phyloP scores from a whole-genome alignment of 2,113 vertebrate genomes.

The Leptodactylus fuscus region DNA sequence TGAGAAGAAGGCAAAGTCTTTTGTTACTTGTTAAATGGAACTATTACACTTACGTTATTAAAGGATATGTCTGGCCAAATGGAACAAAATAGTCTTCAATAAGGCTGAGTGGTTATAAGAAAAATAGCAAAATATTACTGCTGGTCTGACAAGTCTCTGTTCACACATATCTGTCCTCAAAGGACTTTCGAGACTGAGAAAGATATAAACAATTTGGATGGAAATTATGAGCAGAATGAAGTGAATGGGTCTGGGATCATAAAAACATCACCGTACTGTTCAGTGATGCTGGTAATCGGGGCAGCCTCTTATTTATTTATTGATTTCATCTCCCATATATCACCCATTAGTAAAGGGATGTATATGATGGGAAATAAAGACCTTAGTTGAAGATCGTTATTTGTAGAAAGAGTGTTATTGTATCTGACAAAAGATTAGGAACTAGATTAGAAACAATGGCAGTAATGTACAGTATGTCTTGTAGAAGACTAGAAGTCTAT shows the following conservation, averaged over 20 bases:
- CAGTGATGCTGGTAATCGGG: too few relatives aligned
- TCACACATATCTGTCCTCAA: background rate
- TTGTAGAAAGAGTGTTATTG: too few relatives aligned
- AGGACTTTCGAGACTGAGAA: background rate
- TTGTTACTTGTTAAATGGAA: background rate
- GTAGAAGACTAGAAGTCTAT: too few relatives aligned
- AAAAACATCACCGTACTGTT: too few relatives aligned
- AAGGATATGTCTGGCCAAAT: background rate
- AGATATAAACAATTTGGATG: background rate
- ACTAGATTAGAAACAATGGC: too few relatives aligned
- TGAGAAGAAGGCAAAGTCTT: background rate
- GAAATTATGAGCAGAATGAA: background rate
- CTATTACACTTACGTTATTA: background rate
- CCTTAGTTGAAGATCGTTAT: background rate
- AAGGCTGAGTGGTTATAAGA: background rate
- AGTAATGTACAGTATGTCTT: too few relatives aligned
- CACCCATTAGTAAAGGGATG: background rate
- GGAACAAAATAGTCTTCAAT: background rate
- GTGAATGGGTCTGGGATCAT: background rate
- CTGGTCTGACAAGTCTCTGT: background rate
- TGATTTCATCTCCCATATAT: background rate
- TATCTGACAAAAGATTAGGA: too few relatives aligned
- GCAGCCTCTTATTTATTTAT: background rate
- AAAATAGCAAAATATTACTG: background rate
- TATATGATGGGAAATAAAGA: background rate